phyloP scores from a whole-genome alignment of 2,797 vertebrate genomes.

The Tympanoctomys barrerae region DNA sequence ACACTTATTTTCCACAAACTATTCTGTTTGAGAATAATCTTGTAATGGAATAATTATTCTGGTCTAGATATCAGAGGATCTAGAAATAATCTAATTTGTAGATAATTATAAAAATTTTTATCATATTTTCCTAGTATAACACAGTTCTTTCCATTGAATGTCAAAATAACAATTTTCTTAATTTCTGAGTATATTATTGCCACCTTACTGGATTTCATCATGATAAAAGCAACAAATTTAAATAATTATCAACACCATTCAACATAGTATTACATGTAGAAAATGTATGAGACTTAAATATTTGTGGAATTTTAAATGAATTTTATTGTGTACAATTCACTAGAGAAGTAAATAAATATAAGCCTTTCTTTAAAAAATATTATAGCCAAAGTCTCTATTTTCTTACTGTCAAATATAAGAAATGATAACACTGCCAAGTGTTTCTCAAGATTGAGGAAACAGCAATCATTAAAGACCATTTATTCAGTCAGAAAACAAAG shows the following conservation, averaged over 20 bases:
- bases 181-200: background rate
- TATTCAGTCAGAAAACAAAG: slow-evolving; percentile 68
- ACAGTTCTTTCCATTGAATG: background rate
- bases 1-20: background rate
- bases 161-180: background rate
- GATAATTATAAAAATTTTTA: background rate
- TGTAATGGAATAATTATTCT: background rate
- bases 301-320: background rate
- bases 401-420: slow-evolving; percentile 55
- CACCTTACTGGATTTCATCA: slow-evolving; percentile 12
- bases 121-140: background rate
- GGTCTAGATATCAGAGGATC: background rate
- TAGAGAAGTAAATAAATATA: slow-evolving; percentile 20
- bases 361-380: slow-evolving; percentile 34
- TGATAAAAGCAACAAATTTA: background rate
- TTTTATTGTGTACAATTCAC: slow-evolving; percentile 23
- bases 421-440: slow-evolving; percentile 52
- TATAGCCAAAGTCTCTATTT: slow-evolving; percentile 44
- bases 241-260: background rate
- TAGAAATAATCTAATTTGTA: background rate
- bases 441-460: slow-evolving; percentile 59
- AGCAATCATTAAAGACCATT: slow-evolving; percentile 76
- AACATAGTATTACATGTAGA: background rate
- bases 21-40: background rate
- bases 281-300: background rate